Evolutionary conservation across 2,797 vertebrate genomes (phyloP).

Genomic region (Chiroxiphia lanceolata): DNA sequence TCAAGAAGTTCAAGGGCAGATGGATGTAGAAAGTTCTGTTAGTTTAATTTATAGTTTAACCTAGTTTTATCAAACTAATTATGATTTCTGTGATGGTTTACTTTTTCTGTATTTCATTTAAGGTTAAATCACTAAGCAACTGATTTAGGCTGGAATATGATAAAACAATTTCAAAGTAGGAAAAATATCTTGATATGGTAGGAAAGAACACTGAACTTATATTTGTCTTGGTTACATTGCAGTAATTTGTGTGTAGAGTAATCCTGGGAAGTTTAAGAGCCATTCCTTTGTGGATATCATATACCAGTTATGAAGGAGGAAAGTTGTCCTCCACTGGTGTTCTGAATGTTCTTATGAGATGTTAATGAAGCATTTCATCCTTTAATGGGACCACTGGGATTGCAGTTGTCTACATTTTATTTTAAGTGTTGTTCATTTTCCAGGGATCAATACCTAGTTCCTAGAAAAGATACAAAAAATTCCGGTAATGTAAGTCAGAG

Average conservation of each 20-base stretch:
- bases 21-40: neutral
- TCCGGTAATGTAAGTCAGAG: constrained; percentile 40
- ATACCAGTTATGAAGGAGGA: neutral
- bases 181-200: neutral
- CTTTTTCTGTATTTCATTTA: neutral
- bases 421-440: constrained; percentile 48
- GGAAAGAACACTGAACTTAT: neutral
- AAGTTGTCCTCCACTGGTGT: neutral
- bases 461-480: constrained; percentile 50
- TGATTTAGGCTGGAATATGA: neutral
- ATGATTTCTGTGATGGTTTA: neutral
- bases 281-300: neutral
- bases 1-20: neutral
- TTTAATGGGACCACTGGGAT: constrained; percentile 6
- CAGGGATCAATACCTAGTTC: constrained; percentile 50
- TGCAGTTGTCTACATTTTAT: constrained; percentile 37
- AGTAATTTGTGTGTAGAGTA: neutral
- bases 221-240: neutral
- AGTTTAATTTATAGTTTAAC: neutral
- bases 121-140: neutral
- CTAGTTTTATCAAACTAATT: neutral
- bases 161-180: neutral
- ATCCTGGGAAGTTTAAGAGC: neutral
- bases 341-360: neutral
- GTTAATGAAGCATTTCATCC: constrained; percentile 52